Base-by-base conservation (phyloP, 2,113 vertebrate species). In the Esox niger region DNA sequence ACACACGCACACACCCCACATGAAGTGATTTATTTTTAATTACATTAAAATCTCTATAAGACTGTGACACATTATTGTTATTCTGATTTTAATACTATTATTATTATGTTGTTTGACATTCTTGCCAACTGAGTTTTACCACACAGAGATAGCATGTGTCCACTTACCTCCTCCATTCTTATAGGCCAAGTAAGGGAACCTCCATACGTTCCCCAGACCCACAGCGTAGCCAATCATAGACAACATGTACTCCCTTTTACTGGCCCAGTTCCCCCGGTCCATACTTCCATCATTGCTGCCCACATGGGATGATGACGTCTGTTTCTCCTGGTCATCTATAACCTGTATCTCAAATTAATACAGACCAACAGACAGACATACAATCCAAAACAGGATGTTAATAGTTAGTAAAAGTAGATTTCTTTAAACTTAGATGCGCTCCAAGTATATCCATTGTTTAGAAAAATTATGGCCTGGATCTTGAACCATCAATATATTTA, bases 161-260 rank as follows among this genome's bases (percentile, higher is more conserved):
- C 8, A 56, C 26, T 69, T 81, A 96, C 97, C 96, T 82, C 97
- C 97, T 52, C 96, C 97, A 0, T 98, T 94, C 85, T 91, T 94
- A 86, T 97, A 99, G 33, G 95, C 92, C 76, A 98, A 86, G 74
- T 97, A 98, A 0, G 96, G 96, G 77, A 99, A 99, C 54, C 96
- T 88, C 97, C 97, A 99, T 32, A 99, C 93, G 10, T 98, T 98
- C 55, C 96, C 96, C 54, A 99, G 85, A 32, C 97, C 97, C 25
- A 99, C 95, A 2, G 97, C 96, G 0, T 97, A 97, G 77, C 96
- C 97, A 27, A 99, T 91, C 88, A 96, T 93, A 57, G 97, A 99
- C 1, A 99, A 91, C 69, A 98, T 89, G 73, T 99, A 99, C 54
- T 98, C 96, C 0, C 46, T 87, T 79, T 99, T 99, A 66, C 26